Percentiles rank a stretch among this genome's conserved stretches.
Evolutionary conservation across 2,797 vertebrate species (phyloP).

Genomic region (Semaprochilodus insignis): DNA sequence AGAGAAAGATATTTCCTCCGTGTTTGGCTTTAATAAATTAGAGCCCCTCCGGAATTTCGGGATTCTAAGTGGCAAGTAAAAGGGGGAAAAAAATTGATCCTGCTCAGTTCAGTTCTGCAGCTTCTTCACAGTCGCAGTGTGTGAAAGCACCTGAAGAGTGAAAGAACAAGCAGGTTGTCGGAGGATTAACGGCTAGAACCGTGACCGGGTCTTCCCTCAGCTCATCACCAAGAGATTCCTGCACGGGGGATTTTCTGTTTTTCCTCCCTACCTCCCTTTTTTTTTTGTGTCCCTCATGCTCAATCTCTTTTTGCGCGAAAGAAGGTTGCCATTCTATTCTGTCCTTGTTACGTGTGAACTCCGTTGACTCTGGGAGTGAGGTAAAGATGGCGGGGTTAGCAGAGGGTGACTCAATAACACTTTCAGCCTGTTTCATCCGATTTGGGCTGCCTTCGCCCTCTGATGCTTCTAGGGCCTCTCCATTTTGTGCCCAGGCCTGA

Average conservation of each 20-base stretch:
- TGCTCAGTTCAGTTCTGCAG: conserved; percentile 10
- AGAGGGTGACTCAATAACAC: conserved; percentile 35
- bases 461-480: neutral
- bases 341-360: conserved; percentile 7
- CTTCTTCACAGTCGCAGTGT: conserved; percentile 29
- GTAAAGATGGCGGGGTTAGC: conserved; percentile 36
- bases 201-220: conserved; percentile 2
- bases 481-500: conserved; percentile 3
- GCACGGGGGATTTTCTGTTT: neutral
- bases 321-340: conserved; percentile 4
- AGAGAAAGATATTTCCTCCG: conserved; percentile 22
- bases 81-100: conserved; percentile 33
- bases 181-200: conserved; percentile 18
- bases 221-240: conserved; percentile 3
- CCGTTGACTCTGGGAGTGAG: conserved; percentile 1
- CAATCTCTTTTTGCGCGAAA: conserved; percentile 3
- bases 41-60: conserved; percentile 27
- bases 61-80: neutral
- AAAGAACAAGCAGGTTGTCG: neutral
- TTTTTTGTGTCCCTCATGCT: conserved; percentile 7
- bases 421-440: conserved; percentile 24
- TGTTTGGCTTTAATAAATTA: conserved; percentile 40
- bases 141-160: conserved; percentile 3
- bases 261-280: neutral
- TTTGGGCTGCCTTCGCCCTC: neutral